These are phyloP conservation scores for Manis crassicaudata DNA, from an alignment of 2,797 vertebrate genomes.

Conservation along the genomic window DNA sequence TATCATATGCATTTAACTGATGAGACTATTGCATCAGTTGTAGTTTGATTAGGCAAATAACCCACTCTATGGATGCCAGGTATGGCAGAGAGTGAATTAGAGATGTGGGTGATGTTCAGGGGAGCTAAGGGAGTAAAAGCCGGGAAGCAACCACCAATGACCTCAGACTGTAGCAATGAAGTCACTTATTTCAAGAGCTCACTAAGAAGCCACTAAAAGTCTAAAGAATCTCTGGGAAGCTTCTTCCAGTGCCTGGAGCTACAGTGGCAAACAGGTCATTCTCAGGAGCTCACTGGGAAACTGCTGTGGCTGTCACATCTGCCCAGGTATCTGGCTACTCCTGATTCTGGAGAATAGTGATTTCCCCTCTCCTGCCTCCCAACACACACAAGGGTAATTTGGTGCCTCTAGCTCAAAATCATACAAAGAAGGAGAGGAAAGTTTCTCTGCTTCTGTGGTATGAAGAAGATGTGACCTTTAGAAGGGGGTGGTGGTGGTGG, in stretches of 20 bases:
- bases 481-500: rapidly evolving
- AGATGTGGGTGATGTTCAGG: background rate
- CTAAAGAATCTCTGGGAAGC: background rate
- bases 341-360: background rate
- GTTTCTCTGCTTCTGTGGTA: background rate
- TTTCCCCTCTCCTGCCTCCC: background rate
- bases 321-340: background rate
- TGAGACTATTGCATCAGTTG: background rate
- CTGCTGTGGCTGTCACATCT: background rate
- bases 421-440: background rate
- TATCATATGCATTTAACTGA: background rate
- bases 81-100: background rate
- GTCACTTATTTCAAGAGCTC: background rate
- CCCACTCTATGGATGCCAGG: background rate
- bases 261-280: background rate
- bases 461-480: background rate
- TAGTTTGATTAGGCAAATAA: background rate
- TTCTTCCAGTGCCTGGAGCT: background rate
- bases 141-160: background rate
- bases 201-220: background rate
- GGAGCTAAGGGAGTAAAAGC: background rate
- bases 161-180: background rate
- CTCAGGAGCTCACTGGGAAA: background rate
- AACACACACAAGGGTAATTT: background rate
- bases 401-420: background rate